Conservation (phyloP, 2,888 invertebrate genomes). For the Stegophylla sp. region DNA sequence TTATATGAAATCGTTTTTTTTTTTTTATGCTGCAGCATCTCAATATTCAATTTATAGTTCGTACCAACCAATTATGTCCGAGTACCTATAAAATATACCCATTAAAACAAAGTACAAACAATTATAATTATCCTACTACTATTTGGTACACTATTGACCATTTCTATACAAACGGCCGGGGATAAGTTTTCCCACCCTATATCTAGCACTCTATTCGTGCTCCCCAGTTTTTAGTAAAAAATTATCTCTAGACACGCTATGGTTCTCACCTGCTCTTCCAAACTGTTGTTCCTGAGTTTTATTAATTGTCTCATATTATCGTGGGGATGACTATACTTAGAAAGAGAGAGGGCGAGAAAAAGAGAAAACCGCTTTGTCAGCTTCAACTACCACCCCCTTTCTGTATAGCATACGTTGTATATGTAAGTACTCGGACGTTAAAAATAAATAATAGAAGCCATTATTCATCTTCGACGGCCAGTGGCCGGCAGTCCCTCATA, state of each 20-base stretch:
- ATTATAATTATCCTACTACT: conserved; percentile 14
- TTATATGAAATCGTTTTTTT: background rate
- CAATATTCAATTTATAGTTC: conserved; percentile 19
- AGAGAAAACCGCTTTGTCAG: conserved; percentile 51
- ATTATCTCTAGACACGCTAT: conserved; percentile 53
- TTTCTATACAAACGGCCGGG: conserved; percentile 18
- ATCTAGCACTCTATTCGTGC: conserved; percentile 11
- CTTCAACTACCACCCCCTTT: conserved; percentile 33
- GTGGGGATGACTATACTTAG: conserved; percentile 36
- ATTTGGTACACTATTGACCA: background rate
- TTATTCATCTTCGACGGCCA: conserved; percentile 56
- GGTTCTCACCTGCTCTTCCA: conserved; percentile 48
- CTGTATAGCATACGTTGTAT: background rate
- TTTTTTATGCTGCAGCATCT: background rate
- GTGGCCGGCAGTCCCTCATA: conserved; percentile 46
- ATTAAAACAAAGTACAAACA: conserved; percentile 1
- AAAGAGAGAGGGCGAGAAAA: background rate
- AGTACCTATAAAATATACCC: background rate
- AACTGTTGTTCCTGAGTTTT: conserved; percentile 39
- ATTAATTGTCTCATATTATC: conserved; percentile 54
- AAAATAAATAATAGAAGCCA: conserved; percentile 55
- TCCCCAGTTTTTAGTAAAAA: conserved; percentile 46
- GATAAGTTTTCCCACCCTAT: conserved; percentile 24
- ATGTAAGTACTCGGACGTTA: background rate
- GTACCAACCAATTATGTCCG: background rate